phyloP scores from a whole-genome alignment of 2,888 invertebrate genomes.

The Eristalis intricaria region DNA sequence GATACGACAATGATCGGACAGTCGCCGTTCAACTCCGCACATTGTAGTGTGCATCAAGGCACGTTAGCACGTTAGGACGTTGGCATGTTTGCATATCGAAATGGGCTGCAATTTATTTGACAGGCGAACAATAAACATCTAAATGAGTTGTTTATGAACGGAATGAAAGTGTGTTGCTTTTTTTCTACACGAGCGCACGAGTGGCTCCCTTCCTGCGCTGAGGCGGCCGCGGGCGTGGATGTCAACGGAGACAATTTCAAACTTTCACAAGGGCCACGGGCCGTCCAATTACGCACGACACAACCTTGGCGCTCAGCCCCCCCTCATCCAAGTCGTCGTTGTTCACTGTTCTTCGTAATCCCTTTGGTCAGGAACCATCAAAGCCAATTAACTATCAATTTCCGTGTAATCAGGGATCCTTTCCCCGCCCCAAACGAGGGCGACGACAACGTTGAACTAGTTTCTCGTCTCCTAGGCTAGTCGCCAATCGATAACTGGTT shows the following conservation, averaged over 20 bases:
- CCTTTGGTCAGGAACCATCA: slow-evolving; percentile 65
- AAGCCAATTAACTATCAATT: slow-evolving; percentile 69
- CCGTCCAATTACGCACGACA: background rate
- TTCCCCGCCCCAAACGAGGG: background rate
- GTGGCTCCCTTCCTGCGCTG: too few species aligned
- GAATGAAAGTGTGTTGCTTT: background rate
- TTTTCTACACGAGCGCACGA: background rate
- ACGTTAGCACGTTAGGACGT: background rate
- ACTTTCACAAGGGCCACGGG: background rate
- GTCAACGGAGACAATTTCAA: background rate
- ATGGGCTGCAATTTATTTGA: background rate
- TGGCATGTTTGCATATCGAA: background rate
- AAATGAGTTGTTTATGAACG: background rate
- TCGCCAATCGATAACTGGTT: slow-evolving; percentile 22
- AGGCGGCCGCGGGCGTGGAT: too few species aligned
- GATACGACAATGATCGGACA: background rate
- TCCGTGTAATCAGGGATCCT: slow-evolving; percentile 66
- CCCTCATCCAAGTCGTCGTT: background rate
- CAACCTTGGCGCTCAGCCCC: background rate
- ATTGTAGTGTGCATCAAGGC: background rate
- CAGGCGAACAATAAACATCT: background rate
- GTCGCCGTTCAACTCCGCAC: background rate
- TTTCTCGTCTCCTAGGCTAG: background rate
- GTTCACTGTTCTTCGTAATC: slow-evolving; percentile 22
- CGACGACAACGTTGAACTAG: slow-evolving; percentile 2